Evolutionary conservation across 1,140 invertebrate genomes (phyloP).

Genomic region (Philopotamus ludificatus): DNA sequence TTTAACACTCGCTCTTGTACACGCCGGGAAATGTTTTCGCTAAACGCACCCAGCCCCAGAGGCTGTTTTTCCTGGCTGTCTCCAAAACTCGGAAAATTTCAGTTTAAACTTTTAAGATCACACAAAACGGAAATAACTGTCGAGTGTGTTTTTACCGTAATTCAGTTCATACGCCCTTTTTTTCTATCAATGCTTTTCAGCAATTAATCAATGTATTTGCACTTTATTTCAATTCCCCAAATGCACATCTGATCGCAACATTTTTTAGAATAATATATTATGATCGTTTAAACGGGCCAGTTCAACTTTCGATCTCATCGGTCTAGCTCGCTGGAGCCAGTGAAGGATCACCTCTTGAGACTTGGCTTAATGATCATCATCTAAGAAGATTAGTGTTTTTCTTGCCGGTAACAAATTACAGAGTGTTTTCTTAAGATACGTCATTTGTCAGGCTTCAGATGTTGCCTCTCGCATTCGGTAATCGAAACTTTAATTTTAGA

Average conservation of each 20-base stretch:
- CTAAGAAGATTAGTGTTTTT: constrained; percentile 11
- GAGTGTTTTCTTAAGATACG: background rate
- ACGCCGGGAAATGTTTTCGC: background rate
- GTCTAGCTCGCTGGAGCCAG: background rate
- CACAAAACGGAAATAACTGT: background rate
- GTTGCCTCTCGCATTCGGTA: background rate
- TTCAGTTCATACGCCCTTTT: no score
- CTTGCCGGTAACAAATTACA: background rate
- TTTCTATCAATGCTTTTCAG: no score
- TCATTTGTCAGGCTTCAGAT: background rate
- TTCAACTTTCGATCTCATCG: constrained; percentile 1
- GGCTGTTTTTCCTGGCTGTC: background rate
- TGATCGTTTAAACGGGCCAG: background rate
- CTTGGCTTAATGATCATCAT: constrained; percentile 12
- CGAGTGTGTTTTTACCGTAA: background rate
- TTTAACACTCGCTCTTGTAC: constrained; percentile 4
- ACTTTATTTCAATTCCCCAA: no score
- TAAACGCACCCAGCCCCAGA: background rate
- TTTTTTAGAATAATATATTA: background rate
- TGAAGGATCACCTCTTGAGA: background rate
- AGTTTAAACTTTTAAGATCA: background rate
- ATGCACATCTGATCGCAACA: no score
- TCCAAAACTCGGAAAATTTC: background rate
- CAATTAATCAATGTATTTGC: no score
- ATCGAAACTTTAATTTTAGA: background rate